Evolutionary conservation across 2,797 vertebrate genomes (phyloP), one percentile per base, ranked within the genome.

Genomic region (Coluber constrictor): DNA sequence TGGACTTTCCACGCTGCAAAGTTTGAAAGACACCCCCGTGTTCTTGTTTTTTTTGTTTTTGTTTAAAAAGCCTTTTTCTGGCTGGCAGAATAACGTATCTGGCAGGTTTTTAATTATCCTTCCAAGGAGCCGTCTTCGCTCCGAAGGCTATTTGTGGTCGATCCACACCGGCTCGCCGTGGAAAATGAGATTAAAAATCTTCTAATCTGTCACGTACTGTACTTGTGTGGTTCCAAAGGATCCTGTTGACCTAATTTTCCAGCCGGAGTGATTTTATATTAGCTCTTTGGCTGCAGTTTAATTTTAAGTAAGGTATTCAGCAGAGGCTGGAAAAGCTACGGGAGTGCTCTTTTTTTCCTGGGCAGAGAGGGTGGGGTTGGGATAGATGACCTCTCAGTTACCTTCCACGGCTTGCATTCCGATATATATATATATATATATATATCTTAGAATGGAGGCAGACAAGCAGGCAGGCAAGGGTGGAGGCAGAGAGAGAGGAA

Each of bases 131-230:
- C 18, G 9, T 10, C 55, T 74, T 20, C 55, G 13, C 59, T 83
- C 29, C 6, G 51, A 8, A 51, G 55, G 92, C 87, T 96, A 95
- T 96, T 96, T 95, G 90, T 79, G 94, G n/a, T 29, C 20, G 13
- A 5, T 1, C 86, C 89, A 86, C 91, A 32, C 94, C 92, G 3
- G 88, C 61, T 59, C 93, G 23, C 90, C 1, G 3, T 7, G 11
- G 93, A 59, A 96, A 96, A 96, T 95, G 55, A 92, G 95, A 91
- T 94, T 95, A 95, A 87, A 74, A 56, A 43, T 27, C 1, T 15
- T 60, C 47, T 94, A 92, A 95, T 91, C 83, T 61, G 0, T 86
- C 54, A 4, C 29, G 91, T 25, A 10, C 43, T 66, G 29, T 32
- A 6, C 63, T 15, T 15, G 5, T 3, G n/a, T 12, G 0, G 92